phyloP scores from a whole-genome alignment of 2,797 vertebrate species.

The Gymnothorax reevesii region DNA sequence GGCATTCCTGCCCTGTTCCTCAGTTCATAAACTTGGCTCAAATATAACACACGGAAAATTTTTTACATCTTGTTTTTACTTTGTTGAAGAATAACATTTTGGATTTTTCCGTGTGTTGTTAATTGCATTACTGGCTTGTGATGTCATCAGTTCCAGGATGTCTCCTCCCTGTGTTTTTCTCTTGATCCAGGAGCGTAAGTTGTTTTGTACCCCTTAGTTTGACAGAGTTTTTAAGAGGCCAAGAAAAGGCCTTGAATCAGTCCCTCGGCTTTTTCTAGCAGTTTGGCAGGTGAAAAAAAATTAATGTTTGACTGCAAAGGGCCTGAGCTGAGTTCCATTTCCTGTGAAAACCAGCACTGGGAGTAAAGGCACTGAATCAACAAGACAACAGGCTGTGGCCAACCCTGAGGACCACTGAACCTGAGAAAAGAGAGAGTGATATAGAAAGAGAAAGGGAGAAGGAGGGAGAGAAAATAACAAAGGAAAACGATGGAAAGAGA shows the following conservation, averaged over 20 bases:
- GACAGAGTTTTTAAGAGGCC: background rate
- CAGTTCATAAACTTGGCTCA: background rate
- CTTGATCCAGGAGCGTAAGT: background rate
- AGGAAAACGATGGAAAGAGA: background rate
- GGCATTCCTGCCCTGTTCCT: background rate
- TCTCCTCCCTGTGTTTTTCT: background rate
- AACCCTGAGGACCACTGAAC: conserved; percentile 1
- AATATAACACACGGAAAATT: background rate
- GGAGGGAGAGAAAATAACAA: background rate
- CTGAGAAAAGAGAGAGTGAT: background rate
- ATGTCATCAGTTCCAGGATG: background rate
- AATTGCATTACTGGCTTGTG: background rate
- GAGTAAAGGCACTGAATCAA: conserved; percentile 2
- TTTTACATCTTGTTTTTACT: background rate
- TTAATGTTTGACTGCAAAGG: background rate
- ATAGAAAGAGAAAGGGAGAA: background rate
- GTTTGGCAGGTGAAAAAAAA: background rate
- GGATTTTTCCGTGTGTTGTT: background rate
- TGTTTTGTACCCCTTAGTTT: background rate
- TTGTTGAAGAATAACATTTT: background rate
- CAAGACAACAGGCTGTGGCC: background rate
- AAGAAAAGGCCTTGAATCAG: background rate
- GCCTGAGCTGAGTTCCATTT: background rate
- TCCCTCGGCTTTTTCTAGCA: no score
- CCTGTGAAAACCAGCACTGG: background rate